These are phyloP conservation scores for Drosophila albomicans DNA, from an alignment of 1,140 invertebrate species.

Conservation along the genomic window DNA sequence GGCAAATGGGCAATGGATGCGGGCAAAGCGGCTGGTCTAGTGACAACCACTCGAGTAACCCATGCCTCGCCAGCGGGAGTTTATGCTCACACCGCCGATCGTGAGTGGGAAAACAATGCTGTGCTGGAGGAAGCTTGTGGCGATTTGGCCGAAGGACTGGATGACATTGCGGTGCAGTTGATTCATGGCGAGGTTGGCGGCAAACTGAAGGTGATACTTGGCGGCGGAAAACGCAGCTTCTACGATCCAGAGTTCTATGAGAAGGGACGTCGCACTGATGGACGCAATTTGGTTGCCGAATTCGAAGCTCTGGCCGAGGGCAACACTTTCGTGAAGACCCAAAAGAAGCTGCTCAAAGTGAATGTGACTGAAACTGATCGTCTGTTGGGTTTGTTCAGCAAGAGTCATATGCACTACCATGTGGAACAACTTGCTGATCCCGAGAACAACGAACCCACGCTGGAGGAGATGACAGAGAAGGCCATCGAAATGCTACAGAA, in stretches of 20 bases:
- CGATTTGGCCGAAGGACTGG: slow-evolving; percentile 85
- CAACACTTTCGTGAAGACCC: slow-evolving; percentile 88
- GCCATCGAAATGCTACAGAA: slow-evolving; percentile 92
- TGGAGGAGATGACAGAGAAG: slow-evolving; percentile 93
- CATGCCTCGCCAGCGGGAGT: slow-evolving; percentile 91
- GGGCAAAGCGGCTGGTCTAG: slow-evolving; percentile 91
- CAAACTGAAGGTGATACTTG: slow-evolving; percentile 89
- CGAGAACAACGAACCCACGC: slow-evolving; percentile 86
- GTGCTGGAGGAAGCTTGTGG: slow-evolving; percentile 85
- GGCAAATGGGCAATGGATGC: slow-evolving; percentile 90
- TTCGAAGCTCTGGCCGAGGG: slow-evolving; percentile 82
- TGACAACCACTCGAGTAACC: slow-evolving; percentile 92
- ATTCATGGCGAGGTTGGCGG: slow-evolving; percentile 88
- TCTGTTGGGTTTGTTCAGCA: slow-evolving; percentile 86
- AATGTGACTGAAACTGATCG: slow-evolving; percentile 80
- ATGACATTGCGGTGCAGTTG: slow-evolving; percentile 91
- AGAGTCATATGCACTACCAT: slow-evolving; percentile 86
- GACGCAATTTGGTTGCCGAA: slow-evolving; percentile 90
- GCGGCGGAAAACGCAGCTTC: slow-evolving; percentile 90
- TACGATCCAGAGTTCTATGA: slow-evolving; percentile 87
- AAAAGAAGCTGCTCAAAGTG: slow-evolving; percentile 85
- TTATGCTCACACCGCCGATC: slow-evolving; percentile 90
- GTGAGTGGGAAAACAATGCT: slow-evolving; percentile 92
- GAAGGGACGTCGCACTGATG: slow-evolving; percentile 88
- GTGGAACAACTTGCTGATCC: slow-evolving; percentile 86